Evolutionary conservation across 1,140 invertebrate species (phyloP), one percentile per base, ranked within the genome.

Genomic region (Ceratosolen solmsi): DNA sequence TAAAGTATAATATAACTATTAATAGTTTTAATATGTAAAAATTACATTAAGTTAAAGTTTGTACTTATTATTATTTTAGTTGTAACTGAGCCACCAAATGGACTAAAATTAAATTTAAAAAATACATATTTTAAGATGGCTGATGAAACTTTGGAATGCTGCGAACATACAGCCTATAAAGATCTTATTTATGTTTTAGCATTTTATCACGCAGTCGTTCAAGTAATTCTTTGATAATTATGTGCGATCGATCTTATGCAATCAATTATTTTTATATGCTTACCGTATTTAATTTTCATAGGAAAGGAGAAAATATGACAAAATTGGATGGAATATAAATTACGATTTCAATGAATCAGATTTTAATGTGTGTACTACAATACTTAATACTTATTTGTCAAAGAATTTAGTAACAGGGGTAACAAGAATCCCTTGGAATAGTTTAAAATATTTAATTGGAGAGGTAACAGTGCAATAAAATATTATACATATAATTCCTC

Each of bases 261-360:
- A 74, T 77, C n/a, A 78, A 76, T 71, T 51, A 74, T 33, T 30
- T 65, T 4, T 22, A 77, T 58, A 22, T 36, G n/a, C 58, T 8
- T 20, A 27, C 8, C 25, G 30, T 58, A 60, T 60, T 58, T 33
- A n/a, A 51, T 17, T 75, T 78, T n/a, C 11, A 13, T 87, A 96
- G 94, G 97, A 98, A 89, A 93, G 97, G 65, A 93, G 96, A 85
- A 98, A 97, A 89, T 98, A 98, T 88, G 96, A 96, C 85, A 98
- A 98, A 92, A 96, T 98, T 78, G 97, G 97, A 2, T 98, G 97
- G 97, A 98, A 98, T 87, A 96, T 98, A 80, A 93, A 93, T 60
- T 98, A 98, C 87, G 97, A 98, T 92, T 98, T 98, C 89, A 97
- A 96, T 87, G 96, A 98, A 90, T 96, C 96, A 0, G 97, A 98